These are phyloP conservation scores for Miichthys miiuy DNA, from an alignment of 2,797 vertebrate species.

Conservation along the genomic window DNA sequence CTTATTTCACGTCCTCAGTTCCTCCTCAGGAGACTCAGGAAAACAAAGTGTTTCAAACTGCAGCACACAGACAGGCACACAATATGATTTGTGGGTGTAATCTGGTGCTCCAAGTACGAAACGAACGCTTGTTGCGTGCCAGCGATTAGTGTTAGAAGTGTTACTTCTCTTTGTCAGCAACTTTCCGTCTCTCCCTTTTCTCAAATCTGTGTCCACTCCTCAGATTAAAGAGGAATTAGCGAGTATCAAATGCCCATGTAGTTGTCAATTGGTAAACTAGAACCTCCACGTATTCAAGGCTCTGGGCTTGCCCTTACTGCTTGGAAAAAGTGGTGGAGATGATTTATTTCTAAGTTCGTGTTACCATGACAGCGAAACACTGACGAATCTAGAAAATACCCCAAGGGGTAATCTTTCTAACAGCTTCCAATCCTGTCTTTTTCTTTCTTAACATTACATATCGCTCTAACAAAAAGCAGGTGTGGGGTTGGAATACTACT, in stretches of 20 bases:
- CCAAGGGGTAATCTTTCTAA: conserved; percentile 71
- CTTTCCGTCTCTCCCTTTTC: conserved; percentile 34
- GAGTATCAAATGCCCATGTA: conserved; percentile 49
- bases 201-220: conserved; percentile 36
- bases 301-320: conserved; percentile 41
- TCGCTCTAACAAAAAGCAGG: conserved; percentile 81
- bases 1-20: too few relatives aligned
- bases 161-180: conserved; percentile 38
- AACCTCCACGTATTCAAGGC: conserved; percentile 37
- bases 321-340: conserved; percentile 54
- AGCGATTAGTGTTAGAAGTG: conserved; percentile 18
- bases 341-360: conserved; percentile 67
- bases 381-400: conserved; percentile 68
- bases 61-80: conserved; percentile 22
- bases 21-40: neutral
- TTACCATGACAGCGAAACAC: conserved; percentile 75
- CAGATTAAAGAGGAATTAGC: conserved; percentile 49
- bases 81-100: conserved; percentile 31
- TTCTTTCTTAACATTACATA: conserved; percentile 74
- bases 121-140: conserved; percentile 3
- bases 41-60: conserved; percentile 32
- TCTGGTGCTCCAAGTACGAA: neutral
- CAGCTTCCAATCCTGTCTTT: conserved; percentile 73
- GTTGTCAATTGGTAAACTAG: conserved; percentile 51
- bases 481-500: conserved; percentile 70